Evolutionary conservation across 1,140 invertebrate genomes (phyloP).

Genomic region (Choristoneura fumiferana): DNA sequence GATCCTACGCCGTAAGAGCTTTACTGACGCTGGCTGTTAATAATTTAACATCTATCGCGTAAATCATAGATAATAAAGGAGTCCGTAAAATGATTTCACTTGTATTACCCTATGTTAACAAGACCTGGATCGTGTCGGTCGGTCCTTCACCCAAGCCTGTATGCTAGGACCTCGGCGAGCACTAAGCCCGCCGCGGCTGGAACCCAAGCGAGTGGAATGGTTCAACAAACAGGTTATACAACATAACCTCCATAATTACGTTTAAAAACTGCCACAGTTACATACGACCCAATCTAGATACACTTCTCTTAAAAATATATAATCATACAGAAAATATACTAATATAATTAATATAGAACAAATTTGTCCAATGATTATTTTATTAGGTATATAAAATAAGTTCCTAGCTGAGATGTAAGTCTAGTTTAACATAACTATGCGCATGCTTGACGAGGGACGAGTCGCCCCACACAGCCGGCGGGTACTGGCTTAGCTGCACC

Average conservation of each 20-base stretch:
- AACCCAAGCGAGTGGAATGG: constrained; percentile 5
- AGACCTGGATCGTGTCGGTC: no score
- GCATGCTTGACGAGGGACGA: no score
- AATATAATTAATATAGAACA: constrained; percentile 41
- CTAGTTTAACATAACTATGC: no score
- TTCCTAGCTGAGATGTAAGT: constrained; percentile 42
- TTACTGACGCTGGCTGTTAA: no score
- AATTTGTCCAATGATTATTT: constrained; percentile 43
- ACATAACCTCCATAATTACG: constrained; percentile 4
- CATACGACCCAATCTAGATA: constrained; percentile 30
- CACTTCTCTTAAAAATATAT: constrained; percentile 49
- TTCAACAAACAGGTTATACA: neutral
- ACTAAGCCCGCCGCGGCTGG: neutral
- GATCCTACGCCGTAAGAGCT: no score
- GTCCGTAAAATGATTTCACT: no score
- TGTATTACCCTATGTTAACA: no score
- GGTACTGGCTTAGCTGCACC: no score
- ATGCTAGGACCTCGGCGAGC: neutral
- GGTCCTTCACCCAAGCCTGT: no score
- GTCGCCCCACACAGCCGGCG: no score
- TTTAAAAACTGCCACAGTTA: constrained; percentile 21
- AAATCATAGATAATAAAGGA: no score
- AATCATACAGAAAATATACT: constrained; percentile 54
- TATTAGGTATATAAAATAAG: constrained; percentile 44
- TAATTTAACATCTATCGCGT: no score